Percentiles rank a stretch among this genome's conserved stretches.
Evolutionary conservation across 2,797 vertebrate species (phyloP).

Genomic region (Emys orbicularis): DNA sequence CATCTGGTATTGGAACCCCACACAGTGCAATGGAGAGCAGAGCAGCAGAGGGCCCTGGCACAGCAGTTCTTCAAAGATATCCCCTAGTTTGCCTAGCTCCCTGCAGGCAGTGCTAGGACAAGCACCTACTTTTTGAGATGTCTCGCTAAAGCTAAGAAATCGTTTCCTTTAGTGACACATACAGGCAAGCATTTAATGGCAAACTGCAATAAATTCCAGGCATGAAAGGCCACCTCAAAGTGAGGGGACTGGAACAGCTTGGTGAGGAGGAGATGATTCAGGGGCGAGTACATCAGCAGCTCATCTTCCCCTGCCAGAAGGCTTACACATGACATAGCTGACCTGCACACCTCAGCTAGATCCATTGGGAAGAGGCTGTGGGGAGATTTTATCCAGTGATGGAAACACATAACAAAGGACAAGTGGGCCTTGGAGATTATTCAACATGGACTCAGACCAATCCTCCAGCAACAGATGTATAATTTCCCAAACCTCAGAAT

Average conservation of each 20-base stretch:
- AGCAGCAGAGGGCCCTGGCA: not conserved
- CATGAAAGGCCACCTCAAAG: not conserved
- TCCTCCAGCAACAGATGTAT: not conserved
- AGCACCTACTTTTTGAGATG: not conserved
- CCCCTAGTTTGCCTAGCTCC: not conserved
- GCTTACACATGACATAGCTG: not conserved
- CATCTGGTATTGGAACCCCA: not conserved
- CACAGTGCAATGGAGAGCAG: not conserved
- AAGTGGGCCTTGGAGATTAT: not conserved
- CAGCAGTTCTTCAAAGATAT: not conserved
- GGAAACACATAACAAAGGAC: not conserved
- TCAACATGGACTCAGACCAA: not conserved
- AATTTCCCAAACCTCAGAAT: not conserved
- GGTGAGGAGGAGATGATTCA: too few relatives aligned
- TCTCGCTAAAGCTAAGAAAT: not conserved
- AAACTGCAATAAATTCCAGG: not conserved
- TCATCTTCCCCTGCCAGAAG: too few relatives aligned
- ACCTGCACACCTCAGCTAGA: not conserved
- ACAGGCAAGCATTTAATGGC: too few relatives aligned
- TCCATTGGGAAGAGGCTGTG: too few relatives aligned
- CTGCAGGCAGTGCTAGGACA: not conserved
- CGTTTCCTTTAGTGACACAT: not conserved
- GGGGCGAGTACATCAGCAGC: too few relatives aligned
- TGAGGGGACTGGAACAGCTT: constrained; percentile 42
- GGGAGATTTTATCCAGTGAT: not conserved